phyloP scores from a whole-genome alignment of 2,113 vertebrate genomes.

The Lophius piscatorius region DNA sequence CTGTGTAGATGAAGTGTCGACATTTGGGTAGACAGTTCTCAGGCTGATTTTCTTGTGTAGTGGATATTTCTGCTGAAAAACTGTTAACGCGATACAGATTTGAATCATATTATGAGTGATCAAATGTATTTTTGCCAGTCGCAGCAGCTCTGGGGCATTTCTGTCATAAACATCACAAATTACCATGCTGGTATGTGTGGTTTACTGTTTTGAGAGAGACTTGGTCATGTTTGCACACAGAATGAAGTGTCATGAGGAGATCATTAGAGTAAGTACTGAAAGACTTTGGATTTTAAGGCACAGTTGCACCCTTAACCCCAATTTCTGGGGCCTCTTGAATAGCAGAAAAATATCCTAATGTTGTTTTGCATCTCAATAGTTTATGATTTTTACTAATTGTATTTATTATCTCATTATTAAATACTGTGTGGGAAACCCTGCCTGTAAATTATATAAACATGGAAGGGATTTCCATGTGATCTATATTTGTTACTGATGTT shows the following conservation, averaged over 20 bases:
- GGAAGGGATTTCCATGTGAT: too few species aligned
- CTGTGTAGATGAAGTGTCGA: constrained; percentile 50
- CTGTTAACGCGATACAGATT: constrained; percentile 66
- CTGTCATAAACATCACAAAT: constrained; percentile 75
- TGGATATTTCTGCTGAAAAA: constrained; percentile 50
- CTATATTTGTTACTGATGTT: too few species aligned
- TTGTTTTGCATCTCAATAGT: not conserved
- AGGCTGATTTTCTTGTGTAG: constrained; percentile 59
- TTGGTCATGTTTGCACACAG: constrained; percentile 55
- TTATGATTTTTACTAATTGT: constrained; percentile 1
- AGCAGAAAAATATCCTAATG: not conserved
- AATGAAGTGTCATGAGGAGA: constrained; percentile 47
- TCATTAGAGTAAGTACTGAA: constrained; percentile 27
- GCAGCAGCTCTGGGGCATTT: constrained; percentile 45
- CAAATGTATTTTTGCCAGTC: constrained; percentile 43
- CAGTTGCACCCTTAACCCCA: constrained; percentile 1
- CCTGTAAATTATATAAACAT: too few species aligned
- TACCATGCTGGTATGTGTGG: constrained; percentile 70
- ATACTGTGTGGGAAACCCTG: too few species aligned
- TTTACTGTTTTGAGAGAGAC: constrained; percentile 59
- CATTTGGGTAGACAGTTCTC: constrained; percentile 59
- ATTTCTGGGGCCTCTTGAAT: not conserved
- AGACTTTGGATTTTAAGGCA: constrained; percentile 22
- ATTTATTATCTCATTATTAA: too few species aligned
- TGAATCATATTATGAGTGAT: constrained; percentile 49